A percentile compares a stretch with the other conserved stretches of the same genome.
phyloP scores from a whole-genome alignment of 2,113 vertebrate species.

The Emydura subglobosa region DNA sequence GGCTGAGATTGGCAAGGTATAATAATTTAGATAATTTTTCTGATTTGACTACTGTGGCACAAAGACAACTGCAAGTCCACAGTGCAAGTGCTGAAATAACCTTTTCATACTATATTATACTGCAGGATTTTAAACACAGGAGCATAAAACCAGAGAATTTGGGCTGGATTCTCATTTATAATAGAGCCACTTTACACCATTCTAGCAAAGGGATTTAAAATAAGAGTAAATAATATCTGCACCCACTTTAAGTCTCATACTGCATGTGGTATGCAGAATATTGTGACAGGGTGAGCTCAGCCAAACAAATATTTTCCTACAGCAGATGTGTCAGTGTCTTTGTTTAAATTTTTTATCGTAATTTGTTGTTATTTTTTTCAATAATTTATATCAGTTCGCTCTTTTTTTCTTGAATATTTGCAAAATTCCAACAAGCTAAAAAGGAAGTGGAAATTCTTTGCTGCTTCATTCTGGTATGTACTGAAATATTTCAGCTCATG shows the following conservation, averaged over 20 bases:
- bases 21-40: not conserved
- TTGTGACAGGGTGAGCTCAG: not conserved
- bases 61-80: too few relatives aligned
- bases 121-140: not conserved
- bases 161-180: not conserved
- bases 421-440: not conserved
- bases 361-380: not conserved
- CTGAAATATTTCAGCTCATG: not conserved
- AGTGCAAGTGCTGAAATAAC: not conserved
- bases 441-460: not conserved
- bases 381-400: not conserved
- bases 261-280: not conserved
- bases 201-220: not conserved
- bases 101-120: rapidly evolving
- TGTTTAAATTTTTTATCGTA: not conserved
- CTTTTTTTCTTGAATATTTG: not conserved
- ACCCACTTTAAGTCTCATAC: not conserved
- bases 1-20: not conserved
- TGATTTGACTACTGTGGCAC: not conserved
- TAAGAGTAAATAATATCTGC: not conserved
- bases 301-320: not conserved
- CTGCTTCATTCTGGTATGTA: not conserved
- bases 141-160: not conserved
- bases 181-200: not conserved
- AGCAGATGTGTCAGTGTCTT: not conserved